Percentiles rank a stretch among this genome's conserved stretches.
Conservation (phyloP, 2,113 vertebrate genomes). For the Cavia aperea region DNA sequence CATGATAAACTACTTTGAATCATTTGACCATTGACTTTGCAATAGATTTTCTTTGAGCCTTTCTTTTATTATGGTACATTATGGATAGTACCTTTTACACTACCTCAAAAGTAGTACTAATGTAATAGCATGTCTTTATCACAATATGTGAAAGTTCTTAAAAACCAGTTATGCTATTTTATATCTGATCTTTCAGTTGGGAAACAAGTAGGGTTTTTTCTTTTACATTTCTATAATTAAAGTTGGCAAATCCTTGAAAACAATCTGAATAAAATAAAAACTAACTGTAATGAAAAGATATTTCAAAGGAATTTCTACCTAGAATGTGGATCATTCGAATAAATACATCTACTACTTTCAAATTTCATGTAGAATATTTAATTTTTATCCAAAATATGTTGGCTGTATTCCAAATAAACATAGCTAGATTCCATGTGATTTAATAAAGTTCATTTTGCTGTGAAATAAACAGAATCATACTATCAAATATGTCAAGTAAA, state of each 20-base stretch:
- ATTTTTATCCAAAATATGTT: constrained; percentile 37
- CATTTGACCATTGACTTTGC: constrained; percentile 20
- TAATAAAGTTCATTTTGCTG: not conserved
- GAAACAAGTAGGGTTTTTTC: not conserved
- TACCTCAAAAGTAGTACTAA: constrained; percentile 1
- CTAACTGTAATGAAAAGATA: constrained; percentile 22
- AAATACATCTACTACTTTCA: constrained; percentile 28
- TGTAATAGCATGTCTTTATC: not conserved
- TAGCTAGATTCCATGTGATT: constrained; percentile 24
- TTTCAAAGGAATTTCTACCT: not conserved
- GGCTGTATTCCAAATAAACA: not conserved
- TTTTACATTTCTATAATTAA: constrained; percentile 3
- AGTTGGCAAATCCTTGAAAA: constrained; percentile 43
- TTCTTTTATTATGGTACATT: not conserved
- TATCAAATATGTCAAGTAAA: constrained; percentile 6
- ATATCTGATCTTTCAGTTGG: not conserved
- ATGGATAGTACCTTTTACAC: not conserved
- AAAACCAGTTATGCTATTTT: constrained; percentile 7
- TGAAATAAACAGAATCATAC: not conserved
- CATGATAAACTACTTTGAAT: not conserved
- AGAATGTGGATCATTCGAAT: not conserved
- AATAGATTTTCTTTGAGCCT: not conserved
- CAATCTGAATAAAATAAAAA: constrained; percentile 36
- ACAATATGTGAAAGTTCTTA: not conserved
- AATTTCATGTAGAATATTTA: constrained; percentile 38